phyloP scores from a whole-genome alignment of 2,797 vertebrate species.

The Crypturellus tataupa region DNA sequence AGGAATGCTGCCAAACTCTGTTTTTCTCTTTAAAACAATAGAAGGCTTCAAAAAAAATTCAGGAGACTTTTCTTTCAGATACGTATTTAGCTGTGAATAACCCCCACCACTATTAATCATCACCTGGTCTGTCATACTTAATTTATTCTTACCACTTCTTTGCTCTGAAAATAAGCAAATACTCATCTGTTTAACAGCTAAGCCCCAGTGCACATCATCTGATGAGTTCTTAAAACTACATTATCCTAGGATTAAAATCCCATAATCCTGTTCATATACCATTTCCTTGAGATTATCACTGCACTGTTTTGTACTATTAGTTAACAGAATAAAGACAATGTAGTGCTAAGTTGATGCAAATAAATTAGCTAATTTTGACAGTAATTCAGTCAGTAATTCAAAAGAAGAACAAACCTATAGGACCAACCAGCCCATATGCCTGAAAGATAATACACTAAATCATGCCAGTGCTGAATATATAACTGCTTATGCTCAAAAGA shows the following conservation, averaged over 20 bases:
- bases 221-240: not conserved
- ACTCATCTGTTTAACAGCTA: not conserved
- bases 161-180: not conserved
- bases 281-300: not conserved
- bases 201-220: not conserved
- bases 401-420: not conserved
- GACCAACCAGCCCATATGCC: not conserved
- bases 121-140: not conserved
- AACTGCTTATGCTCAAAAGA: not conserved
- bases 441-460: not conserved
- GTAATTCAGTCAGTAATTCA: not conserved
- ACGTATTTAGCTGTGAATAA: not conserved
- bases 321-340: not conserved
- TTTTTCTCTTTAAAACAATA: slow-evolving; percentile 15
- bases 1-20: slow-evolving; percentile 6
- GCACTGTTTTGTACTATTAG: not conserved
- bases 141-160: not conserved
- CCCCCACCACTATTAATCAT: not conserved
- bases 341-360: not conserved
- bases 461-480: not conserved
- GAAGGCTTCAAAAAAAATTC: not conserved
- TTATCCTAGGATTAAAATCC: not conserved
- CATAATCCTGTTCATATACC: not conserved
- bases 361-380: not conserved
- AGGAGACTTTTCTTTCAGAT: not conserved